Evolutionary conservation across 2,888 invertebrate species (phyloP).

Genomic region (Tinea pellionella): DNA sequence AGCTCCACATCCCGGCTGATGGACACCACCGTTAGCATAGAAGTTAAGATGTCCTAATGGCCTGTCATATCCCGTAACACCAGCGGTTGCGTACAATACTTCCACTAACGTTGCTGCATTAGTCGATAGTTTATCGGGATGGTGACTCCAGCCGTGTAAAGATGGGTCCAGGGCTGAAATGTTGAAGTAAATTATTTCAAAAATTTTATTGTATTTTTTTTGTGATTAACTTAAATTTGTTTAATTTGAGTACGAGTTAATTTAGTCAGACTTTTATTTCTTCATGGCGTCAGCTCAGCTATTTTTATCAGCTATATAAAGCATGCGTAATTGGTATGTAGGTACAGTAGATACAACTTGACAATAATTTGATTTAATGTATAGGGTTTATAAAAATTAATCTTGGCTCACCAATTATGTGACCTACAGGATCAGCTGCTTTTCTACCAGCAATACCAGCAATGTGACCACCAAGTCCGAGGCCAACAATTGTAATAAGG

Average conservation of each 20-base stretch:
- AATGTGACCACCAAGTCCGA: constrained; percentile 51
- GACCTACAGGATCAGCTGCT: constrained; percentile 31
- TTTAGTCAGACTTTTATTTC: too few relatives aligned
- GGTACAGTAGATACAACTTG: too few relatives aligned
- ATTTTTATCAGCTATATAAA: too few relatives aligned
- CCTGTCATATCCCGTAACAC: constrained; percentile 40
- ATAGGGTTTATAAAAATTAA: too few relatives aligned
- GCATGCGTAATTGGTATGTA: too few relatives aligned
- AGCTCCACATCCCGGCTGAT: constrained; percentile 38
- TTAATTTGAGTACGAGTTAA: neutral
- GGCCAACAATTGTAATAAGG: constrained; percentile 49
- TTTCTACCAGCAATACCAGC: constrained; percentile 51
- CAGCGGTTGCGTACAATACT: constrained; percentile 48
- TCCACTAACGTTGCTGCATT: constrained; percentile 46
- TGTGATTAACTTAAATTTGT: too few relatives aligned
- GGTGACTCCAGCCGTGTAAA: constrained; percentile 48
- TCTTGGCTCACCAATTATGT: constrained; percentile 42
- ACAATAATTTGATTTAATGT: too few relatives aligned
- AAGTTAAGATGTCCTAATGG: constrained; percentile 53
- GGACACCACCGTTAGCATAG: constrained; percentile 50
- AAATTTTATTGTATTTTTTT: too few relatives aligned
- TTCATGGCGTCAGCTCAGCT: too few relatives aligned
- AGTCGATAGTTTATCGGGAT: constrained; percentile 35
- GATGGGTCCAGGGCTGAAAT: constrained; percentile 54
- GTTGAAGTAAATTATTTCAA: neutral